These are phyloP conservation scores for Eira barbara DNA, from an alignment of 2,113 vertebrate species.

Conservation along the genomic window DNA sequence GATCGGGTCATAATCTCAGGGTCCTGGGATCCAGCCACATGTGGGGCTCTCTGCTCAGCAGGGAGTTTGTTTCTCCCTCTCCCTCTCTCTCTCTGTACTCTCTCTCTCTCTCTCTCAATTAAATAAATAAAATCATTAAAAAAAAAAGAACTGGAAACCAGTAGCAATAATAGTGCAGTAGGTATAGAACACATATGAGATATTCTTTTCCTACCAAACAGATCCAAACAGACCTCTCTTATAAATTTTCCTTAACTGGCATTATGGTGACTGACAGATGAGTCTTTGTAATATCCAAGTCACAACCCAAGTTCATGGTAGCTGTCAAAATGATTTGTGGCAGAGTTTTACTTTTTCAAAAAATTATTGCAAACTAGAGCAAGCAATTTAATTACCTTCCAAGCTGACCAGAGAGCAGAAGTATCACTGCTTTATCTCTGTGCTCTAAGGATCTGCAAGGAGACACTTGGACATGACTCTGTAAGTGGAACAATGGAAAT, in stretches of 20 bases:
- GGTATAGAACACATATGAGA: neutral
- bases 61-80: neutral
- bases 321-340: conserved; percentile 12
- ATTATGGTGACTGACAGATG: neutral
- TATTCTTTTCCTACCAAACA: neutral
- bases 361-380: conserved; percentile 35
- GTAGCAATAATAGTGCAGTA: neutral
- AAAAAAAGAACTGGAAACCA: neutral
- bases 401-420: neutral
- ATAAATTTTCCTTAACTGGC: neutral
- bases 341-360: conserved; percentile 20
- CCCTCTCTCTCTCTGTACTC: neutral
- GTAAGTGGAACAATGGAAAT: neutral
- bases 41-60: no score
- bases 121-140: neutral
- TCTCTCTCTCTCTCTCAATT: neutral
- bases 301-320: neutral
- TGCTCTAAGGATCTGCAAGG: neutral
- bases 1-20: neutral
- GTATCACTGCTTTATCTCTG: neutral
- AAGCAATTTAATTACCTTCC: conserved; percentile 37
- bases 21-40: neutral
- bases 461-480: neutral
- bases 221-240: neutral
- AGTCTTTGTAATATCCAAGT: neutral